phyloP scores from a whole-genome alignment of 2,113 vertebrate species.

The Gopherus evgoodei region DNA sequence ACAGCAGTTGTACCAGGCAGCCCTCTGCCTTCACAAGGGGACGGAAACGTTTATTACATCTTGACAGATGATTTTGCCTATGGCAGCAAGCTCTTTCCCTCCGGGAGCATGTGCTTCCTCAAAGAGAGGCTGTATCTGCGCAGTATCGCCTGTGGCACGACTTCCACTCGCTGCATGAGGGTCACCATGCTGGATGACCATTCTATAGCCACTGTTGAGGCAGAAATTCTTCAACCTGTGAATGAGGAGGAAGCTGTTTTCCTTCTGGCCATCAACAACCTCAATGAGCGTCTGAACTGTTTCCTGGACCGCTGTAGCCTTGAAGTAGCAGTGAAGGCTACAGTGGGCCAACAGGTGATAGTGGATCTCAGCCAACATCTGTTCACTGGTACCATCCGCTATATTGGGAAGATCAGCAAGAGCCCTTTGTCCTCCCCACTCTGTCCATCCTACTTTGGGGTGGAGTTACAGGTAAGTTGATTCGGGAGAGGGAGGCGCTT shows the following conservation, averaged over 20 bases:
- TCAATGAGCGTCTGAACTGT: slow-evolving; percentile 70
- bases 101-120: slow-evolving; percentile 78
- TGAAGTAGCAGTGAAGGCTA: slow-evolving; percentile 48
- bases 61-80: slow-evolving; percentile 40
- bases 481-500: rapidly evolving
- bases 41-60: slow-evolving; percentile 78
- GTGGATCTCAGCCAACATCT: slow-evolving; percentile 64
- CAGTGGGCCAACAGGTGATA: slow-evolving; percentile 24
- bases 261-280: slow-evolving; percentile 71
- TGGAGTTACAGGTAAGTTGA: slow-evolving; percentile 84
- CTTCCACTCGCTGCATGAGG: neutral
- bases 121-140: neutral
- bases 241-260: slow-evolving; percentile 34
- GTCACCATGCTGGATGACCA: neutral
- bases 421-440: neutral
- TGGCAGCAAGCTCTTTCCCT: neutral
- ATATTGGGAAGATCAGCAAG: slow-evolving; percentile 70
- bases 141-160: rapidly evolving
- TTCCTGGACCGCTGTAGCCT: slow-evolving; percentile 68
- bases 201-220: rapidly evolving
- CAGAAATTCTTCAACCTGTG: slow-evolving; percentile 54
- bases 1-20: neutral
- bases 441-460: slow-evolving; percentile 76
- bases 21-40: neutral
- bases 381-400: slow-evolving; percentile 78